A percentile compares a stretch with the other conserved stretches of the same genome.
These are phyloP conservation scores for Athalia rosae DNA, from an alignment of 2,888 invertebrate species.

Conservation along the genomic window DNA sequence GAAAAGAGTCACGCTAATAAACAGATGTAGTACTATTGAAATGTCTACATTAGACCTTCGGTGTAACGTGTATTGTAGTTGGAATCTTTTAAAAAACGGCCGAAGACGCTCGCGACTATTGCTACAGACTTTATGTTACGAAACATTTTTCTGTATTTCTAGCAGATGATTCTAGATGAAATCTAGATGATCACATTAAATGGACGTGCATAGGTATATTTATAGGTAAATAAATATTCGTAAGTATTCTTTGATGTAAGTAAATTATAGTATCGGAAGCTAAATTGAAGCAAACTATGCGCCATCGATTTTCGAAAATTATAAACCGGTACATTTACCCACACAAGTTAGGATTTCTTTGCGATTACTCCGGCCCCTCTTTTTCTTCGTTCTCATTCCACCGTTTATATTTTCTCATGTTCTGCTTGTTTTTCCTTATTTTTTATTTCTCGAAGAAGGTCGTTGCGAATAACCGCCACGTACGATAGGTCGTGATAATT, in stretches of 20 bases:
- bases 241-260: not conserved
- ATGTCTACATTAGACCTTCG: too few species aligned
- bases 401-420: not conserved
- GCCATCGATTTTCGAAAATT: not conserved
- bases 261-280: conserved; percentile 8
- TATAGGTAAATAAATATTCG: not conserved
- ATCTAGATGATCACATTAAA: conserved; percentile 11
- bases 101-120: too few species aligned
- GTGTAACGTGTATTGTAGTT: too few species aligned
- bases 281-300: conserved; percentile 20
- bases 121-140: too few species aligned
- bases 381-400: not conserved
- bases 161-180: not conserved
- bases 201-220: not conserved
- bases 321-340: not conserved
- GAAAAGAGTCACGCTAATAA: too few species aligned
- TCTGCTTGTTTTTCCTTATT: not conserved
- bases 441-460: not conserved
- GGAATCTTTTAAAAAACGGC: too few species aligned
- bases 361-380: not conserved
- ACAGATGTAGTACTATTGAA: too few species aligned
- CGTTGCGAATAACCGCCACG: conserved; percentile 29
- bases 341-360: too few species aligned
- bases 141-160: too few species aligned
- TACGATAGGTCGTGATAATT: conserved; percentile 28